Conservation (phyloP, 1,140 invertebrate genomes). For the Heliothis subflexa region DNA sequence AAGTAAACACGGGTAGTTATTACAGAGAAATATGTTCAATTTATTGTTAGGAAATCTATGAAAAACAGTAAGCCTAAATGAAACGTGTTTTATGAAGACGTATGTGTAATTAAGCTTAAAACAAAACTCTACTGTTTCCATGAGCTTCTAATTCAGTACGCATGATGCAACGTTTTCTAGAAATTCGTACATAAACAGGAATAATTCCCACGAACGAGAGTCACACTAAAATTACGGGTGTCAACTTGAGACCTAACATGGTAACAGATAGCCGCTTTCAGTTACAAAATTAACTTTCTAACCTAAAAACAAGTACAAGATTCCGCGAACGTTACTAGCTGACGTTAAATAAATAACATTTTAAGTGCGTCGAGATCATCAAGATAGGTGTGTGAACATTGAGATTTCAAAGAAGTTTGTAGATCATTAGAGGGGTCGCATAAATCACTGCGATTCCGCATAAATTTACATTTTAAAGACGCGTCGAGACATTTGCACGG, state of each 20-base stretch:
- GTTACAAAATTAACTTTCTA: slow-evolving; percentile 47
- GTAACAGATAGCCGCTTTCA: slow-evolving; percentile 37
- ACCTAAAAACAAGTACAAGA: slow-evolving; percentile 32
- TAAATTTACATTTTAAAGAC: slow-evolving; percentile 78
- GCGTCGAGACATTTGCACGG: slow-evolving; percentile 56
- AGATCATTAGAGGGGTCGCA: slow-evolving; percentile 63
- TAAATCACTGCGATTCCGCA: slow-evolving; percentile 75
- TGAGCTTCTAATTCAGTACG: slow-evolving; percentile 16
- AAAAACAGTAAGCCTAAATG: neutral
- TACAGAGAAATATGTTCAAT: no score
- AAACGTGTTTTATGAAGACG: slow-evolving; percentile 22
- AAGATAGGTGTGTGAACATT: slow-evolving; percentile 45
- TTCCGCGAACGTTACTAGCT: slow-evolving; percentile 39
- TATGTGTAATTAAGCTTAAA: slow-evolving; percentile 10
- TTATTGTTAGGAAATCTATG: neutral
- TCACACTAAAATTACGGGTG: slow-evolving; percentile 22
- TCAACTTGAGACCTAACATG: slow-evolving; percentile 39
- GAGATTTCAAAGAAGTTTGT: slow-evolving; percentile 61
- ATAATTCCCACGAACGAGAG: slow-evolving; percentile 33
- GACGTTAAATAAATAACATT: slow-evolving; percentile 49
- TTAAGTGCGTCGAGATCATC: slow-evolving; percentile 55
- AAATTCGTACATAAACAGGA: slow-evolving; percentile 31
- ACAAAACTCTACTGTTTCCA: slow-evolving; percentile 23
- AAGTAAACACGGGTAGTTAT: neutral
- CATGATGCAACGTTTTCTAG: slow-evolving; percentile 39